A percentile compares a stretch with the other conserved stretches of the same genome.
Conservation (phyloP, 2,797 vertebrate genomes). For the Pteropus rufus region DNA sequence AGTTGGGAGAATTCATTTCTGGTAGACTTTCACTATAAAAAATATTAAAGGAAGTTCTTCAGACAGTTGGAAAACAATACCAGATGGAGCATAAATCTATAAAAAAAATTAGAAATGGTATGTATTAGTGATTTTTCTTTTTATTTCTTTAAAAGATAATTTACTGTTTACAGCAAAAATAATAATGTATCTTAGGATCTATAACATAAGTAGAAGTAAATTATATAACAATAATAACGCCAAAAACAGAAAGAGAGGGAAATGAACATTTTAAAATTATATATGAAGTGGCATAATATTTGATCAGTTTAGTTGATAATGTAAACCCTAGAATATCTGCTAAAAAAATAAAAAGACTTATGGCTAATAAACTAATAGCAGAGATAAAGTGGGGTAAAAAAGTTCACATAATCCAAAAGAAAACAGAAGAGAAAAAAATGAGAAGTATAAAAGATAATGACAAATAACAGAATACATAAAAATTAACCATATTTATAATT, state of each 20-base stretch:
- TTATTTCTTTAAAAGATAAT: background rate
- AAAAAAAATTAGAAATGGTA: background rate
- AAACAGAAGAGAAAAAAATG: background rate
- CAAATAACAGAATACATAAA: background rate
- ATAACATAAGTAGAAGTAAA: background rate
- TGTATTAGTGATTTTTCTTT: background rate
- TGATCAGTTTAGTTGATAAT: background rate
- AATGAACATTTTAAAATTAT: background rate
- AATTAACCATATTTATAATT: background rate
- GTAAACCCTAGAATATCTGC: background rate
- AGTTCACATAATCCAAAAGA: background rate
- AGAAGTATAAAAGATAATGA: background rate
- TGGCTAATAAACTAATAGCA: background rate
- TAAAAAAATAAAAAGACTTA: background rate
- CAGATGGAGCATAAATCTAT: background rate
- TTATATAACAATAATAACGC: background rate
- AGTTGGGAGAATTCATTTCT: background rate
- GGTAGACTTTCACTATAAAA: background rate
- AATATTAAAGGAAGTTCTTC: conserved; percentile 42
- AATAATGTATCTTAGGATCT: background rate
- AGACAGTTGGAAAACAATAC: conserved; percentile 52
- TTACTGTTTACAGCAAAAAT: background rate
- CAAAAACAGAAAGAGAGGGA: background rate
- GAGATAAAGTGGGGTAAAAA: background rate
- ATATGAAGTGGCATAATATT: background rate